Evolutionary conservation across 2,113 vertebrate species (phyloP), one percentile per base, ranked within the genome.

Genomic region (Lontra canadensis): DNA sequence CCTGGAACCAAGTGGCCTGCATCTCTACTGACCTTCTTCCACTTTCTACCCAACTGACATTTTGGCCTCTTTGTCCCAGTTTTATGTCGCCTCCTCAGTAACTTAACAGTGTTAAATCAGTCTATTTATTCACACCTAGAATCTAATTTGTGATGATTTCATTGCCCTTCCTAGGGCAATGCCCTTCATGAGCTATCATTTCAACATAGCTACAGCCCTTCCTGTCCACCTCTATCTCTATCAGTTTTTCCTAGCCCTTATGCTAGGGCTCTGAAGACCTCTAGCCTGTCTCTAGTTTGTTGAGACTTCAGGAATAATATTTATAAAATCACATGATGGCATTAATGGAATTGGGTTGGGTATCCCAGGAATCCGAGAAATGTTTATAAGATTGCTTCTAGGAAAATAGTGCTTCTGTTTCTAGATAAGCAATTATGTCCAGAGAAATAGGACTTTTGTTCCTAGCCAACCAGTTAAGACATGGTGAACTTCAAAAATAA

Each of bases 331-430:
- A 86, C 7, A 69, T n/a, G 20, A 85, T 57, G 18, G 23, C 8
- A 73, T 90, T 94, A 86, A 97, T 91, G 17, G 12, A 95, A 85
- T 63, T 67, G 44, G 39, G 25, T 65, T 93, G 23, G 2, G 17
- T 83, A 96, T 93, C 31, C 1, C 81, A 89, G 71, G 65, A 71
- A 88, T 94, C 73, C 0, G 4, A 95, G 76, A 95, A 93, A 74
- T 97, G 20, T 97, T 95, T 95, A 52, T 93, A 57, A 91, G 47
- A 94, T 93, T 89, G 25, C 5, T 85, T 71, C n/a, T 93, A 94
- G 69, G 88, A 82, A 95, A 92, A 95, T 73, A 73, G 49, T 85
- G 26, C 6, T 96, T 94, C 36, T 82, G 44, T 93, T 96, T 95
- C 82, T 73, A 94, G 81, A 94, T 69, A 91, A 83, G n/a, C 44